Conservation (phyloP, 2,888 invertebrate genomes). For the Cotesia congregata region DNA sequence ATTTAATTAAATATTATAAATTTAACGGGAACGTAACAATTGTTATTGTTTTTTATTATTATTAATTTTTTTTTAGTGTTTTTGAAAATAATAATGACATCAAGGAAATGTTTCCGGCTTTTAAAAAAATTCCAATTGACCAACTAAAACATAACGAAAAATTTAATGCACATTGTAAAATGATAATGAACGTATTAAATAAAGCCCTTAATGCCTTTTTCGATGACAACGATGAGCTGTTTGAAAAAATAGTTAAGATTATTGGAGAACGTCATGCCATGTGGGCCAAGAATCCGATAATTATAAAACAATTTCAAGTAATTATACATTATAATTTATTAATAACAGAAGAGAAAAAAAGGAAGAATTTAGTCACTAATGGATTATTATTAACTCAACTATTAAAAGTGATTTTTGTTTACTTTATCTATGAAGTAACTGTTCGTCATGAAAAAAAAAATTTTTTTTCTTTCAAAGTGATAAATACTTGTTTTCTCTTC, state of each 20-base stretch:
- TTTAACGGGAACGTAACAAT: no score
- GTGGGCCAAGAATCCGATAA: conserved; percentile 61
- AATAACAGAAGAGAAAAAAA: no score
- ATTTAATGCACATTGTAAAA: conserved; percentile 72
- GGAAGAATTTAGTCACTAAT: no score
- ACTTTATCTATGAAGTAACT: no score
- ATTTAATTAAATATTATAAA: no score
- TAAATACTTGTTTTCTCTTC: no score
- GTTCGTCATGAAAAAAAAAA: no score
- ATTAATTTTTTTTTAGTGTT: neutral
- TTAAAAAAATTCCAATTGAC: conserved; percentile 67
- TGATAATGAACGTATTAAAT: conserved; percentile 70
- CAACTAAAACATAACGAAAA: conserved; percentile 68
- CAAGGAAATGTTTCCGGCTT: conserved; percentile 70
- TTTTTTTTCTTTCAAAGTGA: no score
- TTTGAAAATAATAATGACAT: neutral
- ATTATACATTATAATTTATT: conserved; percentile 28
- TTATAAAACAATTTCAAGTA: conserved; percentile 50
- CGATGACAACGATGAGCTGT: conserved; percentile 68
- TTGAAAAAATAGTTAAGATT: conserved; percentile 53
- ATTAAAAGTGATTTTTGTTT: no score
- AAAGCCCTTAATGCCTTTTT: conserved; percentile 70
- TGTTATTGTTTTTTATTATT: no score
- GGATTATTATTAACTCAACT: no score
- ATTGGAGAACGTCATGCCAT: conserved; percentile 69